A percentile compares a stretch with the other conserved stretches of the same genome.
phyloP scores from a whole-genome alignment of 2,797 vertebrate species.

The Sandelia bainsii region DNA sequence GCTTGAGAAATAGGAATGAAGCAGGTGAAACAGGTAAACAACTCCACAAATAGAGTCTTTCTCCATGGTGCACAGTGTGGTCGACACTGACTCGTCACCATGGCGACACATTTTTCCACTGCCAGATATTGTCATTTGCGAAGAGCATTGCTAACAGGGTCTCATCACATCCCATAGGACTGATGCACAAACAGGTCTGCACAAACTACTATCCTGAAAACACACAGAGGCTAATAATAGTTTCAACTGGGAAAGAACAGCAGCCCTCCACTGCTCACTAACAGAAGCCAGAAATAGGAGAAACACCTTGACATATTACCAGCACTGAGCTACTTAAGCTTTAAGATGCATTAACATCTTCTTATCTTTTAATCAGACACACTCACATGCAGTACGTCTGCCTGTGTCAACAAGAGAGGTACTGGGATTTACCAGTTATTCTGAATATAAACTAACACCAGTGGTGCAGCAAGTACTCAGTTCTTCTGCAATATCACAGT shows the following conservation, averaged over 20 bases:
- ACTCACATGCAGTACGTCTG: neutral
- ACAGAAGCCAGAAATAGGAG: neutral
- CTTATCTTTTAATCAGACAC: constrained; percentile 20
- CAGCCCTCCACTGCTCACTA: neutral
- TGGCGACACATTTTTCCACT: constrained; percentile 69
- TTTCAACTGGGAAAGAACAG: neutral
- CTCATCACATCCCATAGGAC: constrained; percentile 31
- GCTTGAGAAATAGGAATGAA: constrained; percentile 21
- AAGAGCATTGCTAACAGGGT: constrained; percentile 13
- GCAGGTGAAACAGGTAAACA: constrained; percentile 57
- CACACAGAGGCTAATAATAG: constrained; percentile 7
- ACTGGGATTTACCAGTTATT: constrained; percentile 46
- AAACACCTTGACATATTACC: neutral
- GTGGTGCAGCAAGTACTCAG: no score
- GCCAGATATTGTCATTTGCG: constrained; percentile 57
- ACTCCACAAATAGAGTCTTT: constrained; percentile 39
- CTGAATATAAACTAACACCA: constrained; percentile 36
- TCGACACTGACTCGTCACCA: constrained; percentile 69
- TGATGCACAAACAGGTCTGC: constrained; percentile 53
- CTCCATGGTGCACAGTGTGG: constrained; percentile 26
- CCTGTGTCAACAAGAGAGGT: constrained; percentile 42
- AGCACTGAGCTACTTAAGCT: neutral
- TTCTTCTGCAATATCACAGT: no score
- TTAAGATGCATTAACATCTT: constrained; percentile 3
- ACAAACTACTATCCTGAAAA: constrained; percentile 18